phyloP scores from a whole-genome alignment of 2,113 vertebrate genomes.

The Bos javanicus region DNA sequence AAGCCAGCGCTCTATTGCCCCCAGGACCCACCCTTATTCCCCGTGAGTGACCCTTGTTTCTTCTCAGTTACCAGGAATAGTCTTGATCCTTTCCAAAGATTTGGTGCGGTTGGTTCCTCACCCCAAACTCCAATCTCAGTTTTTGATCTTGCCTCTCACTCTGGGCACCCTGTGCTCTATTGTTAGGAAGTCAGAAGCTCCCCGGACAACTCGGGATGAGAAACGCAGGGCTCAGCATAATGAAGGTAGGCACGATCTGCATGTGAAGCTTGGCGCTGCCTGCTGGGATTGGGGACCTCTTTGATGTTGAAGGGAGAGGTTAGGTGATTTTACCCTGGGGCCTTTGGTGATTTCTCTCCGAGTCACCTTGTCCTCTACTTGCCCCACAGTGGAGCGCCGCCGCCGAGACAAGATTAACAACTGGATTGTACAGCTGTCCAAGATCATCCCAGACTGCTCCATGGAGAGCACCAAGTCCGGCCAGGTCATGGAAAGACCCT shows the following conservation, averaged over 20 bases:
- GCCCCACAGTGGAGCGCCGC: slow-evolving; percentile 88
- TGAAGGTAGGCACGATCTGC: slow-evolving; percentile 82
- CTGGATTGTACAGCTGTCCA: slow-evolving; percentile 97
- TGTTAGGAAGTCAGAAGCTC: slow-evolving; percentile 90
- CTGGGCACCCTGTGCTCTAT: background rate
- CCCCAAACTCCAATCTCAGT: background rate
- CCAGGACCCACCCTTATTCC: slow-evolving; percentile 91
- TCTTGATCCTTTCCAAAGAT: background rate
- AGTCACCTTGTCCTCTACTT: background rate
- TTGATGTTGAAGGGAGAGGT: background rate
- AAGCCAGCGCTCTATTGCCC: slow-evolving; percentile 91
- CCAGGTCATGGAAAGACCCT: slow-evolving; percentile 81
- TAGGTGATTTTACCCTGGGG: background rate
- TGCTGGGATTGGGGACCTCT: background rate
- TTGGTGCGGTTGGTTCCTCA: background rate
- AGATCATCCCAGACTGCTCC: slow-evolving; percentile 95
- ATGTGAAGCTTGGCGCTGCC: fast-evolving
- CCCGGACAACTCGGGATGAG: slow-evolving; percentile 91
- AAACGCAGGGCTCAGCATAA: slow-evolving; percentile 95
- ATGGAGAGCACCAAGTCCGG: slow-evolving; percentile 94
- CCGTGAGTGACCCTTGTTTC: slow-evolving; percentile 82
- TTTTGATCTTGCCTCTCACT: background rate
- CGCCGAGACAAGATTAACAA: slow-evolving; percentile 97
- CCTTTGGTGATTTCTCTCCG: background rate
- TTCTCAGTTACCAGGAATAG: background rate